Conservation (phyloP, 2,888 invertebrate genomes). For the Prosapia bicincta region DNA sequence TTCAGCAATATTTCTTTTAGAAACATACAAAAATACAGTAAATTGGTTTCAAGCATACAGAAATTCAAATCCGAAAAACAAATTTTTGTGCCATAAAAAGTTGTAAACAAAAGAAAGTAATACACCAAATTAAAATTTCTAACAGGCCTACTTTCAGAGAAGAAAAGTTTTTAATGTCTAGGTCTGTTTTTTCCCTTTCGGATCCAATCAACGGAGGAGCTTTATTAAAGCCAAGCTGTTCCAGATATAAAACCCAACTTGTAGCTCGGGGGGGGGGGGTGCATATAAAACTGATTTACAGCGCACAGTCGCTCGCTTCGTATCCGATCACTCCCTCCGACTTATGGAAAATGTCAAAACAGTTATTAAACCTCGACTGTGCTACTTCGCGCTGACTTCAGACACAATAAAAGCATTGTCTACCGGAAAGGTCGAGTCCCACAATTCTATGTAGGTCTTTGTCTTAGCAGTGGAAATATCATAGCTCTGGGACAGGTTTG, state of each 20-base stretch:
- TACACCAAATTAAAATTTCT: too few species aligned
- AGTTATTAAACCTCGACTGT: slow-evolving; percentile 15
- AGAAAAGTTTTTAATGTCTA: background rate
- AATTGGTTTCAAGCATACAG: too few species aligned
- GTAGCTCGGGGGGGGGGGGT: slow-evolving; percentile 3
- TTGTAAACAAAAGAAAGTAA: too few species aligned
- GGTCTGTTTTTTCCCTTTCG: background rate
- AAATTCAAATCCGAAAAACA: too few species aligned
- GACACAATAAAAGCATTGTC: background rate
- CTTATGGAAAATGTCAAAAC: slow-evolving; percentile 22
- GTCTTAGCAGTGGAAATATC: background rate
- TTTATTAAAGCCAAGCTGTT: background rate
- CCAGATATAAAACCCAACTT: background rate
- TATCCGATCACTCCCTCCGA: slow-evolving; percentile 11
- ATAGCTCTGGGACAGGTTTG: too few species aligned
- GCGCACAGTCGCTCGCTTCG: slow-evolving; percentile 10
- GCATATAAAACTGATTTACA: slow-evolving; percentile 25
- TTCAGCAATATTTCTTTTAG: too few species aligned
- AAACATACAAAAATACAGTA: too few species aligned
- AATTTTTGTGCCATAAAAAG: too few species aligned
- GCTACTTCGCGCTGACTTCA: background rate
- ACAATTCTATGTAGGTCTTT: background rate
- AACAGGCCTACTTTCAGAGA: too few species aligned
- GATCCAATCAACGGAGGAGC: background rate
- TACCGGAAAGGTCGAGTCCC: background rate